These are phyloP conservation scores for Trypoxylus dichotomus DNA, from an alignment of 1,140 invertebrate species.

Conservation along the genomic window DNA sequence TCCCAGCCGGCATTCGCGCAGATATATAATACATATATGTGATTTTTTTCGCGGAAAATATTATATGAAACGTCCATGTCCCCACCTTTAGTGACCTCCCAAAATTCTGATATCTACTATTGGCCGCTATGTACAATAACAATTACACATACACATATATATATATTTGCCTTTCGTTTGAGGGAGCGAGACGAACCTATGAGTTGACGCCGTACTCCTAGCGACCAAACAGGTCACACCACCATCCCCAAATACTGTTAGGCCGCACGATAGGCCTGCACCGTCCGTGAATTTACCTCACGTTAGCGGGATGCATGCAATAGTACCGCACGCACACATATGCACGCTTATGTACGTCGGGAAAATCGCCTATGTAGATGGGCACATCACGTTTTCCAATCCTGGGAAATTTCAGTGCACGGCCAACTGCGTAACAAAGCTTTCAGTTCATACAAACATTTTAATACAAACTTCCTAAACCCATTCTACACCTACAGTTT, in stretches of 20 bases:
- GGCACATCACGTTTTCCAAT: constrained; percentile 37
- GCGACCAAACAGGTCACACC: neutral
- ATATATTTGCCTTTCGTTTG: neutral
- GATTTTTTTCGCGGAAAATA: no score
- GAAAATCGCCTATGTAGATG: neutral
- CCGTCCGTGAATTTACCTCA: neutral
- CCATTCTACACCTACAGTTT: constrained; percentile 54
- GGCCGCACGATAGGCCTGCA: neutral
- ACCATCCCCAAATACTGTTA: neutral
- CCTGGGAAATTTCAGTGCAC: constrained; percentile 52
- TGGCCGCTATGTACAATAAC: neutral
- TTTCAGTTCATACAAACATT: constrained; percentile 30
- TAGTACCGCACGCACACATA: neutral
- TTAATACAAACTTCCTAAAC: constrained; percentile 50
- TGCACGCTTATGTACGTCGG: constrained; percentile 8
- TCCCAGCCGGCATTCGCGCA: no score
- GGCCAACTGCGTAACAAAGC: constrained; percentile 53
- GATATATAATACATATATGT: no score
- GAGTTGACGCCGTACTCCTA: neutral
- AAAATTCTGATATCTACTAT: no score
- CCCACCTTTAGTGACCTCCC: no score
- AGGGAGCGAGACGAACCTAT: neutral
- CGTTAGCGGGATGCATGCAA: constrained; percentile 12
- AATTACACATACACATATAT: neutral
- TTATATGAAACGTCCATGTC: no score